A percentile compares a stretch with the other conserved stretches of the same genome.
phyloP scores from a whole-genome alignment of 2,888 invertebrate species.

The Melinaea menophilus region DNA sequence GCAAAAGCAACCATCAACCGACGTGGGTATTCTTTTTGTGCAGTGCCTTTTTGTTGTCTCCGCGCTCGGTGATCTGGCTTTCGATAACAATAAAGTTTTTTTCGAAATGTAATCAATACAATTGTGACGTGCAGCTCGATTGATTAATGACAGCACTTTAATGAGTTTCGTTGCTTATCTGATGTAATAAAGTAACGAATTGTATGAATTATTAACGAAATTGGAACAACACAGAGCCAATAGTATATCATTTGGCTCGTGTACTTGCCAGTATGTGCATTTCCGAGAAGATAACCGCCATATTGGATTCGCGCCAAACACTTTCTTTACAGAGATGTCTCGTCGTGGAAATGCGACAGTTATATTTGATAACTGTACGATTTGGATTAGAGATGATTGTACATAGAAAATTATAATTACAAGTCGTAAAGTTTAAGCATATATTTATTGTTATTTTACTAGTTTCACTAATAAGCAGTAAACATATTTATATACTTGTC shows the following conservation, averaged over 20 bases:
- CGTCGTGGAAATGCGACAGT: constrained; percentile 49
- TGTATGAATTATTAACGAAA: constrained; percentile 2
- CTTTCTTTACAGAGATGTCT: constrained; percentile 46
- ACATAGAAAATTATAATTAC: too few relatives aligned
- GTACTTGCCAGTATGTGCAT: constrained; percentile 39
- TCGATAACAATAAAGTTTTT: constrained; percentile 66
- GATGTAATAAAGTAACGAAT: constrained; percentile 28
- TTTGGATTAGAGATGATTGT: constrained; percentile 6
- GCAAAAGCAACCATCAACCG: constrained; percentile 61
- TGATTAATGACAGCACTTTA: constrained; percentile 35
- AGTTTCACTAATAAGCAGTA: too few relatives aligned
- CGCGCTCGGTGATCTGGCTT: constrained; percentile 69
- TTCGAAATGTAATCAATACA: constrained; percentile 59
- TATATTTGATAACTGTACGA: constrained; percentile 35
- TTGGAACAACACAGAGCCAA: not conserved
- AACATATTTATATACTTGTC: too few relatives aligned
- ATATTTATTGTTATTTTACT: too few relatives aligned
- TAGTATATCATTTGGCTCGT: constrained; percentile 14
- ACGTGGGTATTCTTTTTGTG: constrained; percentile 56
- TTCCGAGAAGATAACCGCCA: constrained; percentile 59
- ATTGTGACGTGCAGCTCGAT: constrained; percentile 45
- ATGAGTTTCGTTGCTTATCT: constrained; percentile 32
- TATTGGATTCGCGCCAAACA: constrained; percentile 62
- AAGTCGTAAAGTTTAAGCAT: not conserved
- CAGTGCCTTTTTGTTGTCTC: constrained; percentile 67